Evolutionary conservation across 1,140 invertebrate species (phyloP), one percentile per base, ranked within the genome.

Genomic region (Nephotettix cincticeps): DNA sequence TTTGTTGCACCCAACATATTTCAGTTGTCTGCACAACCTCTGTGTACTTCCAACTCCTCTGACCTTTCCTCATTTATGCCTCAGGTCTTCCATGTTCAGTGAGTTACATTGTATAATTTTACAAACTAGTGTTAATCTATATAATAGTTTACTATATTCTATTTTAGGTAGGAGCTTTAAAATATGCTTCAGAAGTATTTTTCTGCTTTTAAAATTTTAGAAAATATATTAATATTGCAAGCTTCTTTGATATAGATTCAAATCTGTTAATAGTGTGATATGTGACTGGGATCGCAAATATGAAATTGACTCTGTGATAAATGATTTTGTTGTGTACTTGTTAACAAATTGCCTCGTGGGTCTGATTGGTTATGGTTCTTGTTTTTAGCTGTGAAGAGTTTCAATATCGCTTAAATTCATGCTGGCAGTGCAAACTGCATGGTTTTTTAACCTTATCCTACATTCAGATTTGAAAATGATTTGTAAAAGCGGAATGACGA

Each of bases 211-310:
- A 51, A 51, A 19, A 17, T n/a, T 51, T 19, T 51, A 51, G 47
- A 51, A 51, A 51, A 51, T 51, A 51, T 51, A 51, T 51, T 51
- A 51, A 51, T n/a, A 51, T n/a, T n/a, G 47, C 47, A 19, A 21
- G 47, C 47, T 51, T 51, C 47, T 51, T 51, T 51, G 47, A 51
- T 4, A 3, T 51, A n/a, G 47, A 21, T 11, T n/a, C 14, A 19
- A 51, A 21, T 51, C 4, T 51, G 14, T 19, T 51, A n/a, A 9
- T 51, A 11, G 6, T 51, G 47, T 51, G 19, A 51, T 21, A n/a
- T 51, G 47, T 51, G n/a, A 51, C 47, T 51, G 47, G 19, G 47
- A 51, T 51, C 21, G 47, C n/a, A n/a, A n/a, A n/a, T n/a, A n/a
- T n/a, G n/a, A n/a, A n/a, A n/a, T n/a, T n/a, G n/a, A n/a, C n/a